Percentiles rank a stretch among this genome's conserved stretches.
Evolutionary conservation across 2,888 invertebrate species (phyloP).

Genomic region (Cephus spinipes): DNA sequence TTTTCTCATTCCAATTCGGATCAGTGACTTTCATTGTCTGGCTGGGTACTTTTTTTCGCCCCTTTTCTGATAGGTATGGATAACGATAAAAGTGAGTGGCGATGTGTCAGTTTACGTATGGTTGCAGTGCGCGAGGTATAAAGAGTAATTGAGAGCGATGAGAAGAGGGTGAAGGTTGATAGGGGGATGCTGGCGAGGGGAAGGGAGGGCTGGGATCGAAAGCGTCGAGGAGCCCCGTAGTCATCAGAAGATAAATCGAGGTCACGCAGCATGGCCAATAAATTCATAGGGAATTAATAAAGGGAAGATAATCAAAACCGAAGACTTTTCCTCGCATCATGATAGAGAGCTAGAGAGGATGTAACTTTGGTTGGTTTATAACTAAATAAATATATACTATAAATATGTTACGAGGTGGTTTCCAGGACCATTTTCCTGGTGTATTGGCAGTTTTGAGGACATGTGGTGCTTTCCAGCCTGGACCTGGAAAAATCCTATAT

Average conservation of each 20-base stretch:
- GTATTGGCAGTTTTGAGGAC: too few species aligned
- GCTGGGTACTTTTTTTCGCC: background rate
- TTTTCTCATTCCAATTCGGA: background rate
- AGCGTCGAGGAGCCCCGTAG: background rate
- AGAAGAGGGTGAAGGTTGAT: conserved; percentile 11
- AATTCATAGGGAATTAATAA: conserved; percentile 20
- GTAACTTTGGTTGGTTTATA: background rate
- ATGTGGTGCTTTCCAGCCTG: too few species aligned
- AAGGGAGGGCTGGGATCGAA: conserved; percentile 16
- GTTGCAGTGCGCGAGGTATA: background rate
- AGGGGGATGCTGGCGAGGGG: conserved; percentile 10
- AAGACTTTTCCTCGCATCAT: conserved; percentile 9
- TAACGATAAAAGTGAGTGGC: background rate
- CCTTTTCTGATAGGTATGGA: background rate
- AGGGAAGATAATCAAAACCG: conserved; percentile 18
- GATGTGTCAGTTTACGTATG: background rate
- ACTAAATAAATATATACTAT: background rate
- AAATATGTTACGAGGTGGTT: too few species aligned
- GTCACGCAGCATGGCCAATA: background rate
- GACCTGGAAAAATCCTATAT: too few species aligned
- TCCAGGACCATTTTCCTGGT: too few species aligned
- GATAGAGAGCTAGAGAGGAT: background rate
- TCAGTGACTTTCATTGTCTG: background rate
- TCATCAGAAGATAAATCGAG: background rate
- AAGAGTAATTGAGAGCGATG: background rate